phyloP scores from a whole-genome alignment of 2,797 vertebrate genomes.

The Premnoplex brunnescens region DNA sequence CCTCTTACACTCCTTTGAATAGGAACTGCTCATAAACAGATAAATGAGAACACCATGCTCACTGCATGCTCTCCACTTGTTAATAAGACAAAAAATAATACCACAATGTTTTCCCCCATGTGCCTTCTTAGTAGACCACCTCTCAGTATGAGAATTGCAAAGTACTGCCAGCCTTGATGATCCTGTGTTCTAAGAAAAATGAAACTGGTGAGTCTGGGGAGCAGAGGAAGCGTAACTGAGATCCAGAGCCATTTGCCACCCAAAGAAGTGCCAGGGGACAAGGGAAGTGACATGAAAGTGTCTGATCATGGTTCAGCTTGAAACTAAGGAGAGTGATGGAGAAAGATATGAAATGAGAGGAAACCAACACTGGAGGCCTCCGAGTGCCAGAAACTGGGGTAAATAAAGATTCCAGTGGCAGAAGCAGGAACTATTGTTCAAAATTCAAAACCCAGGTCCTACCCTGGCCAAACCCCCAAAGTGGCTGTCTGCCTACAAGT shows the following conservation, averaged over 20 bases:
- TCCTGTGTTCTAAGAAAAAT: neutral
- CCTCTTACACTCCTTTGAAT: neutral
- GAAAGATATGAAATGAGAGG: neutral
- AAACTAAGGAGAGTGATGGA: neutral
- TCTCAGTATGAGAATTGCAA: neutral
- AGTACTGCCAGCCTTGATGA: neutral
- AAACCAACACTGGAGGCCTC: neutral
- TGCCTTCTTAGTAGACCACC: neutral
- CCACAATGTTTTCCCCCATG: neutral
- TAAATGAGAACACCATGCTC: neutral
- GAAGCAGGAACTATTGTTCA: neutral
- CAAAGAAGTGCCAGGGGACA: neutral
- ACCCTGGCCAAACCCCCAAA: neutral
- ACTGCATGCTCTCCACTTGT: neutral
- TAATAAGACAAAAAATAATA: neutral
- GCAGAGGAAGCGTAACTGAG: neutral
- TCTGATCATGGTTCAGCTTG: neutral
- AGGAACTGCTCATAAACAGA: neutral
- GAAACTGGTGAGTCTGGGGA: neutral
- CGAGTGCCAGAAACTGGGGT: rapidly evolving
- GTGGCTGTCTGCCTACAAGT: neutral
- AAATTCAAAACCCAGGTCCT: neutral
- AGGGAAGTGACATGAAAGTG: rapidly evolving
- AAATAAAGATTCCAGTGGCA: neutral
- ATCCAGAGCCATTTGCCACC: neutral